phyloP scores from a whole-genome alignment of 1,140 invertebrate genomes.

The Camponotus vicinus region DNA sequence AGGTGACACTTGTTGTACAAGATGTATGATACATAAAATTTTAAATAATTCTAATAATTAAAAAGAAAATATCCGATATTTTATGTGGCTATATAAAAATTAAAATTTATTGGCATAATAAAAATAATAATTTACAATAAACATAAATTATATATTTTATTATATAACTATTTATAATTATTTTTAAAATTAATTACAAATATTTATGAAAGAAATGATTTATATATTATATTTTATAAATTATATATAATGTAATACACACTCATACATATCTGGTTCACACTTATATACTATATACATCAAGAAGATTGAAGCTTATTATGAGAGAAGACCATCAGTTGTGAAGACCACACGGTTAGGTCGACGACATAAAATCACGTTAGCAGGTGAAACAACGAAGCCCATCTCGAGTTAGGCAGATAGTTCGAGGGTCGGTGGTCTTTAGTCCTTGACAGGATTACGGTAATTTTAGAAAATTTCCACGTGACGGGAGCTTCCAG shows the following conservation, averaged over 20 bases:
- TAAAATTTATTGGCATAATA: not conserved
- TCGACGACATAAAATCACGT: conserved; percentile 79
- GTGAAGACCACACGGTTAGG: conserved; percentile 53
- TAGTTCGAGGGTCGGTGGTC: conserved; percentile 55
- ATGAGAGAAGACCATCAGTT: conserved; percentile 66
- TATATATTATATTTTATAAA: not conserved
- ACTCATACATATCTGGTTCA: not conserved
- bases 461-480: conserved; percentile 67
- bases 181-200: not conserved
- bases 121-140: not conserved
- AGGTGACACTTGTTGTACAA: conserved; percentile 61
- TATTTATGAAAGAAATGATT: not conserved
- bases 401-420: conserved; percentile 69
- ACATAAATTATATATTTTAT: not conserved
- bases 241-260: not conserved
- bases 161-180: too few relatives aligned
- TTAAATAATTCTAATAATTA: not conserved
- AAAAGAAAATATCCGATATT: not conserved
- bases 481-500: conserved; percentile 7
- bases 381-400: conserved; percentile 73
- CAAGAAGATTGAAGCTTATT: not conserved
- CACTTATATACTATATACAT: not conserved
- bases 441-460: conserved; percentile 74
- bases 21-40: not conserved
- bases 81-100: not conserved